These are phyloP conservation scores for Trisateles emortualis DNA, from an alignment of 2,888 invertebrate genomes.

Conservation along the genomic window DNA sequence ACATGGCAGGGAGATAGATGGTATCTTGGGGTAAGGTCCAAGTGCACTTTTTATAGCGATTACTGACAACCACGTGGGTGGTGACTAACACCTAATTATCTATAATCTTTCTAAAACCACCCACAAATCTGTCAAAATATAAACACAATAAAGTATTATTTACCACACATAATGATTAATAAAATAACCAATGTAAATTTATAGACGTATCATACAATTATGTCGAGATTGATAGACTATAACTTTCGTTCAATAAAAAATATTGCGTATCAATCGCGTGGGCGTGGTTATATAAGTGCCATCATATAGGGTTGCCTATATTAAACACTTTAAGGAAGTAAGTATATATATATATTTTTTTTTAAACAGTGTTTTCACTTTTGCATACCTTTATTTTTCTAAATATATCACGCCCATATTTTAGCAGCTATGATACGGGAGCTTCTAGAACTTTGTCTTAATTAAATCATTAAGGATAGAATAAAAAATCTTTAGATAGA, in stretches of 20 bases:
- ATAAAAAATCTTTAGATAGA: too few relatives aligned
- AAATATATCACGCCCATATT: too few relatives aligned
- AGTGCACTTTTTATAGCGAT: too few relatives aligned
- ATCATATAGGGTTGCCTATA: conserved; percentile 12
- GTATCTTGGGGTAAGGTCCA: too few relatives aligned
- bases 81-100: not conserved
- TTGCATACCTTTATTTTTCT: too few relatives aligned
- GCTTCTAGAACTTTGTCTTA: too few relatives aligned
- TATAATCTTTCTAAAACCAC: not conserved
- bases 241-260: conserved; percentile 39
- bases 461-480: too few relatives aligned
- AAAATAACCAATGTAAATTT: conserved; percentile 28
- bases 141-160: not conserved
- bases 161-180: conserved; percentile 15
- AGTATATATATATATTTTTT: too few relatives aligned
- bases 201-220: conserved; percentile 36
- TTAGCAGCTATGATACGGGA: too few relatives aligned
- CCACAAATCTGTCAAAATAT: not conserved
- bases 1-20: too few relatives aligned
- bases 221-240: conserved; percentile 29
- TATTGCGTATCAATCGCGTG: conserved; percentile 17
- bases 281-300: conserved; percentile 13
- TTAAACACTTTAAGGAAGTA: not conserved
- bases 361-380: too few relatives aligned
- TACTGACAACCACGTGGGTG: too few relatives aligned